Evolutionary conservation across 1,140 invertebrate species (phyloP), one percentile per base, ranked within the genome.

Genomic region (Drosophila tropicalis): DNA sequence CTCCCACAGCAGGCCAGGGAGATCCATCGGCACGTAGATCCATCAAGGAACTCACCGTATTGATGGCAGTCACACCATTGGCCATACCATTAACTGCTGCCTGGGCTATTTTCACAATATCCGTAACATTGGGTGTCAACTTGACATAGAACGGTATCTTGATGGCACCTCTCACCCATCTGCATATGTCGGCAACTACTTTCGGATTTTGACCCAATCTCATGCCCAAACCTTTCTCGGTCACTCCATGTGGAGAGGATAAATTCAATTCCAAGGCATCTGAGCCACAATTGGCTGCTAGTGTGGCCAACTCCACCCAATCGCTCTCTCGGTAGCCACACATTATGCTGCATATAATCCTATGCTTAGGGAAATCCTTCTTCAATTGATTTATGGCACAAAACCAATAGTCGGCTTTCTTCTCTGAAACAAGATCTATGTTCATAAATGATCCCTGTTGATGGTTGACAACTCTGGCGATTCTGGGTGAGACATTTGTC

Each of bases 231-330:
- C 98, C 98, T 70, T 96, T 94, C 93, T 98, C 98, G 6, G 97
- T 98, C 98, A 99, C 99, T 17, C 98, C 98, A 93, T 99, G 98
- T 2, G 98, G 98, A 93, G 98, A 99, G 0, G 97, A 99, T 13
- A 99, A 92, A 94, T 99, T 99, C 36, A 99, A 92, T 92, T 99
- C 98, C 5, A 99, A 93, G 1, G 97, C 98, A 94, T 99, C 98
- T 0, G 98, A 95, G 9, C 98, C 98, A 13, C 97, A 94, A 3
- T 94, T 93, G 93, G 97, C 97, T 3, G 97, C 95, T 92, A 94
- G 95, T 81, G 93, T 93, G 0, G 98, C 95, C 32, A 99, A 91
- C 84, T 96, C 93, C 15, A 93, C 95, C 98, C 98, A 99, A 93
- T 99, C 98, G 2, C 94, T 93, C 91, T 96, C 94, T 83, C 96